Conservation (phyloP, 64 coral and sea anemone species). For the Stichodactyla mertensii region DNA sequence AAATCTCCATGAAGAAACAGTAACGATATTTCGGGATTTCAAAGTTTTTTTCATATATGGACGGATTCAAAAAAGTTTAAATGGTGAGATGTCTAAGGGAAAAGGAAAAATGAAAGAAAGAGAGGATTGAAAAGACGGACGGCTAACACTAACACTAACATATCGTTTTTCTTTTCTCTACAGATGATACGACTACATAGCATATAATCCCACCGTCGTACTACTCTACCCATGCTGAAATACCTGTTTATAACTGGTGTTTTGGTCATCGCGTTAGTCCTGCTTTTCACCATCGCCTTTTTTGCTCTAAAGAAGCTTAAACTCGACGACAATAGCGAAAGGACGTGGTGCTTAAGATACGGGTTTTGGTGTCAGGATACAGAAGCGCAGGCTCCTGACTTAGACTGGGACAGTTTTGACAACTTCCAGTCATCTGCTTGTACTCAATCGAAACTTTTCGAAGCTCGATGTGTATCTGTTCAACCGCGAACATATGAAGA, state of each 20-base stretch:
- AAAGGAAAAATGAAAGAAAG: too few relatives aligned
- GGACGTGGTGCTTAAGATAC: not conserved
- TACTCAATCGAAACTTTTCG: not conserved
- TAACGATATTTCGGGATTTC: too few relatives aligned
- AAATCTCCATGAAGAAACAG: too few relatives aligned
- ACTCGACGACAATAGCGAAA: not conserved
- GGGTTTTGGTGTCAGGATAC: not conserved
- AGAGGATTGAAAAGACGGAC: too few relatives aligned
- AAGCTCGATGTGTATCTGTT: constrained; percentile 33
- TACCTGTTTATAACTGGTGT: not conserved
- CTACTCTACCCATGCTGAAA: not conserved
- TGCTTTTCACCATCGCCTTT: not conserved
- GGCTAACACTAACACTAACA: too few relatives aligned
- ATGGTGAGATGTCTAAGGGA: too few relatives aligned
- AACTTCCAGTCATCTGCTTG: not conserved
- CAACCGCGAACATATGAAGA: constrained; percentile 53
- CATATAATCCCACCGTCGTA: too few relatives aligned
- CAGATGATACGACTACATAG: too few relatives aligned
- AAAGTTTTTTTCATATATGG: too few relatives aligned
- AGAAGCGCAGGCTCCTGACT: not conserved
- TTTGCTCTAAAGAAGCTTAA: not conserved
- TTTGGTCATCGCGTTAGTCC: not conserved
- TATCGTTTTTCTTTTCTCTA: too few relatives aligned
- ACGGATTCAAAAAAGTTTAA: too few relatives aligned
- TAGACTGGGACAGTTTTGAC: constrained; percentile 26